These are phyloP conservation scores for Exephanes ischioxanthus DNA, from an alignment of 2,888 invertebrate species.

Conservation along the genomic window DNA sequence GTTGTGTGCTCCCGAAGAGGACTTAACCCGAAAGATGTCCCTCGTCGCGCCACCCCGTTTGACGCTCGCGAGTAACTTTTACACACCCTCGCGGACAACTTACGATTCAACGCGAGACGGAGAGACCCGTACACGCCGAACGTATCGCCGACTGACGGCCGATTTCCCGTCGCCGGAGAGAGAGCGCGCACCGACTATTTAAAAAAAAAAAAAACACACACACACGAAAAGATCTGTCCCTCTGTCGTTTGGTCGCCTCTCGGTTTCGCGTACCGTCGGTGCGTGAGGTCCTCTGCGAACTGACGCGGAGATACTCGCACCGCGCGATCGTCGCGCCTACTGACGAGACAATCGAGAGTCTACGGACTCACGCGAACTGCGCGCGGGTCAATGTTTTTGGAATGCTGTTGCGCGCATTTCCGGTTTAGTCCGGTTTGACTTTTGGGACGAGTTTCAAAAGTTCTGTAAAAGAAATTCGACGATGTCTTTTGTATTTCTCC, in stretches of 20 bases:
- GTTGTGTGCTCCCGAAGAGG: slow-evolving; percentile 19
- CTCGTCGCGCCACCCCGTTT: slow-evolving; percentile 9
- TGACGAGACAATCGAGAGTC: slow-evolving; percentile 52
- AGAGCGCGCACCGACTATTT: slow-evolving; percentile 17
- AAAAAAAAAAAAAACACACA: neutral
- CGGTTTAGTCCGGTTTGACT: slow-evolving; percentile 4
- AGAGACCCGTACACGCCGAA: neutral
- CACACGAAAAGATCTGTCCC: slow-evolving; percentile 9
- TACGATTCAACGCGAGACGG: neutral
- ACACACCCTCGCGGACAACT: slow-evolving; percentile 12
- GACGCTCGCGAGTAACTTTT: slow-evolving; percentile 4
- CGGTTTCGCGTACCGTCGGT: slow-evolving; percentile 65
- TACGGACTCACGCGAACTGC: slow-evolving; percentile 36
- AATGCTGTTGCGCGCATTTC: neutral
- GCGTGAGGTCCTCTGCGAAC: slow-evolving; percentile 77
- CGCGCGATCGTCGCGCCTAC: slow-evolving; percentile 66
- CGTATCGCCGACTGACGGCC: slow-evolving; percentile 8
- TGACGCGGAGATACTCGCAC: slow-evolving; percentile 71
- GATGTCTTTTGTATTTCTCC: neutral
- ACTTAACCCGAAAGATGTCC: slow-evolving; percentile 31
- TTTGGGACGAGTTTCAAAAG: slow-evolving; percentile 19
- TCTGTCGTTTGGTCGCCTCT: slow-evolving; percentile 24
- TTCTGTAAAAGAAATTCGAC: neutral
- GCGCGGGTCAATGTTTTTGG: slow-evolving; percentile 31
- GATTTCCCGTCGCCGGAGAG: neutral